Conservation (phyloP, 2,797 vertebrate genomes). For the Hippocampus kuda region DNA sequence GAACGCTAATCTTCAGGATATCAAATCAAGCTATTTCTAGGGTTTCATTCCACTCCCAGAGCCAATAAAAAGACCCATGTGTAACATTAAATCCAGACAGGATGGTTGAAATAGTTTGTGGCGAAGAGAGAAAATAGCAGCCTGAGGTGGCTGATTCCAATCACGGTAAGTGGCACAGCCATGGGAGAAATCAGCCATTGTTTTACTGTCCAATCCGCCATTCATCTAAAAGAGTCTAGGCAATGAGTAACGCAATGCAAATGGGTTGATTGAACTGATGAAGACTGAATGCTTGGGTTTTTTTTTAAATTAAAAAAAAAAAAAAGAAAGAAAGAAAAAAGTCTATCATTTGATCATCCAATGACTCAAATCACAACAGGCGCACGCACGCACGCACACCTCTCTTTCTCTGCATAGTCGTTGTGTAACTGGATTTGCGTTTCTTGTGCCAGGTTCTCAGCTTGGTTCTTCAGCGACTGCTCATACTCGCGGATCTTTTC, state of each 20-base stretch:
- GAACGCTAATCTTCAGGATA: constrained; percentile 4
- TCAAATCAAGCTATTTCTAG: constrained; percentile 24
- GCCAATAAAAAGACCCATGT: constrained; percentile 6
- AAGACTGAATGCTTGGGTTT: background rate
- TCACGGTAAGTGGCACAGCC: constrained; percentile 20
- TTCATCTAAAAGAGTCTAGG: constrained; percentile 15
- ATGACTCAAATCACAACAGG: constrained; percentile 17
- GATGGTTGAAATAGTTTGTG: constrained; percentile 14
- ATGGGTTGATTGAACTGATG: constrained; percentile 31
- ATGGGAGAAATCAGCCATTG: background rate
- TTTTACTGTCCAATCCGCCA: constrained; percentile 25
- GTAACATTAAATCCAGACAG: constrained; percentile 16
- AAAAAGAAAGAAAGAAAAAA: background rate
- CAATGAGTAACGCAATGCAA: constrained; percentile 4
- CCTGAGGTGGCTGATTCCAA: constrained; percentile 34
- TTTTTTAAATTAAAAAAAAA: background rate
- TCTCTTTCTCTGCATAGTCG: constrained; percentile 97
- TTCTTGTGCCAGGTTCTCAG: constrained; percentile 89
- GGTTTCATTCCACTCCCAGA: constrained; percentile 12
- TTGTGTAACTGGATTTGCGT: constrained; percentile 94
- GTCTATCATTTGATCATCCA: constrained; percentile 15
- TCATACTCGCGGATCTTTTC: constrained; percentile 98
- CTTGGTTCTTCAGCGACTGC: constrained; percentile 93
- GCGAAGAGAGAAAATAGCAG: constrained; percentile 22
- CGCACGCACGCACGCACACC: constrained; percentile 66